These are phyloP conservation scores for Indicator indicator DNA, from an alignment of 2,113 vertebrate species.

Conservation along the genomic window DNA sequence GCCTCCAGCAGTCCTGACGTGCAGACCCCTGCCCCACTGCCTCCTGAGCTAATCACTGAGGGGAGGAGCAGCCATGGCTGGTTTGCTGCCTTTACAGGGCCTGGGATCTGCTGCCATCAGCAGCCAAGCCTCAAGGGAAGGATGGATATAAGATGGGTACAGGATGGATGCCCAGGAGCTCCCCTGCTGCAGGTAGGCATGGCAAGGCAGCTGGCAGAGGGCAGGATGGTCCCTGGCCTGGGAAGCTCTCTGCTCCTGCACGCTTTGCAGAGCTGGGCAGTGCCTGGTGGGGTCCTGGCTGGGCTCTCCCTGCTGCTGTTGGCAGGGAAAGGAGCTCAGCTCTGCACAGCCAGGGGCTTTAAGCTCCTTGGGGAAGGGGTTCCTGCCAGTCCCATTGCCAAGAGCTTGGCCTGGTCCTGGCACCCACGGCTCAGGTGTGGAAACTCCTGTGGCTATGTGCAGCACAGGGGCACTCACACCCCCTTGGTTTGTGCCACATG, in stretches of 20 bases:
- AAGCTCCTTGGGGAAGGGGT: not conserved
- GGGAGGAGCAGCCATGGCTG: not conserved
- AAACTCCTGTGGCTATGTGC: fast-evolving
- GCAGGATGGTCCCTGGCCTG: fast-evolving
- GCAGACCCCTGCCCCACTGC: not conserved
- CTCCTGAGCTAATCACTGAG: fast-evolving
- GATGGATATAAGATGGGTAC: not conserved
- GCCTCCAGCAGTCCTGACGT: not conserved
- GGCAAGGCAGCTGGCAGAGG: fast-evolving
- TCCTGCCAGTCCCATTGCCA: not conserved
- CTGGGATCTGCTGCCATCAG: not conserved
- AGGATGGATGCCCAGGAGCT: not conserved
- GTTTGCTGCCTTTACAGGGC: not conserved
- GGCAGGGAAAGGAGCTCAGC: not conserved
- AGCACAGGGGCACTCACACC: fast-evolving
- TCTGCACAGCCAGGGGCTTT: not conserved
- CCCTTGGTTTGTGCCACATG: fast-evolving
- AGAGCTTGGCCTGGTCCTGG: not conserved
- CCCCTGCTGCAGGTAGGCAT: not conserved
- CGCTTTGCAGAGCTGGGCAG: not conserved
- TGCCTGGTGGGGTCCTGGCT: fast-evolving
- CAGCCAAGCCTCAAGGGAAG: not conserved
- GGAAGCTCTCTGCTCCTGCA: not conserved
- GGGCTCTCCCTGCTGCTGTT: not conserved
- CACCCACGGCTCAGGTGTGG: fast-evolving